A percentile compares a stretch with the other conserved stretches of the same genome.
phyloP scores from a whole-genome alignment of 2,113 vertebrate genomes.

The Thryonomys swinderianus region DNA sequence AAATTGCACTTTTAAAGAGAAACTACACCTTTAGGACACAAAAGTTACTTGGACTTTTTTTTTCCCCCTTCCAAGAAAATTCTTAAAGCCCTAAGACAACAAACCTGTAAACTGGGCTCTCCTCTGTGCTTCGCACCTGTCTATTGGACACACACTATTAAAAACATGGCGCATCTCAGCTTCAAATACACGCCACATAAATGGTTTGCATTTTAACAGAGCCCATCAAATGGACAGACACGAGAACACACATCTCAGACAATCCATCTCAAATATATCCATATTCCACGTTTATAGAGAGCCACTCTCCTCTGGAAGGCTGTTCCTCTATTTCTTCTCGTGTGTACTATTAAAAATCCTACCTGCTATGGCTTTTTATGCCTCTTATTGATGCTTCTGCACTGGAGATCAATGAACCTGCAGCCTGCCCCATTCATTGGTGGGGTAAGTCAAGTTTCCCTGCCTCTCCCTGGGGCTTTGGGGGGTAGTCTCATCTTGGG shows the following conservation, averaged over 20 bases:
- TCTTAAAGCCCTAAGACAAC: not conserved
- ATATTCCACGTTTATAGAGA: not conserved
- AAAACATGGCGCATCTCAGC: not conserved
- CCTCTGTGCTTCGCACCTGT: not conserved
- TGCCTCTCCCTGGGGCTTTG: not conserved
- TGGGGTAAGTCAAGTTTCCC: not conserved
- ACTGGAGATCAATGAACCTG: not conserved
- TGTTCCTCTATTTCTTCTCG: not conserved
- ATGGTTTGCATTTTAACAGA: not conserved
- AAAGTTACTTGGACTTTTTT: not conserved
- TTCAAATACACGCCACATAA: not conserved
- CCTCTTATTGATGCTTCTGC: not conserved
- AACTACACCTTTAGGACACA: not conserved
- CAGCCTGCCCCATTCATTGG: not conserved
- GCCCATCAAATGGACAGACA: not conserved
- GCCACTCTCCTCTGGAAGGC: not conserved
- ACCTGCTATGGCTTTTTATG: not conserved
- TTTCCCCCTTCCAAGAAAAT: not conserved
- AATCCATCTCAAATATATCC: not conserved
- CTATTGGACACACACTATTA: not conserved
- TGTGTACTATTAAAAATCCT: not conserved
- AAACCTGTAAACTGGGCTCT: not conserved
- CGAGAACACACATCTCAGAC: not conserved
- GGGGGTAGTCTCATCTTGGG: not conserved
- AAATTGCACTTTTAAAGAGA: not conserved